phyloP scores from a whole-genome alignment of 2,797 vertebrate species.

The Percopsis omiscomaycus region DNA sequence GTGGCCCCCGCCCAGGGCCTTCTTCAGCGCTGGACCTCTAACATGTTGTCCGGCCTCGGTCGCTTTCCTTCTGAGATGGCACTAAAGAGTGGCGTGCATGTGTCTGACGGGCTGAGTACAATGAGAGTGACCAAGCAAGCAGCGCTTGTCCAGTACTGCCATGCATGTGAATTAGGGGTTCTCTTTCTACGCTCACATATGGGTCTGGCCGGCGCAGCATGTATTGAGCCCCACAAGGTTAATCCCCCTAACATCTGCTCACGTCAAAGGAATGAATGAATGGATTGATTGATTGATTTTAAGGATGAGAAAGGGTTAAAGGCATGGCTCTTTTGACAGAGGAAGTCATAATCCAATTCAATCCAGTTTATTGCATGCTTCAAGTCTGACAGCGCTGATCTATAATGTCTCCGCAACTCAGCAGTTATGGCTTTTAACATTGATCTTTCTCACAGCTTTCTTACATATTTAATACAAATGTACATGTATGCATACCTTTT shows the following conservation, averaged over 20 bases:
- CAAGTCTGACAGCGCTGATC: conserved; percentile 38
- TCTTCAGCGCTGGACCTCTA: conserved; percentile 1
- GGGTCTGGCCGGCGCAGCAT: conserved; percentile 46
- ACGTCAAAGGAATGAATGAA: conserved; percentile 32
- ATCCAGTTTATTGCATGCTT: conserved; percentile 59
- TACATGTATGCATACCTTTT: conserved; percentile 16
- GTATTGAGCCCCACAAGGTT: conserved; percentile 35
- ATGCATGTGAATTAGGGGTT: conserved; percentile 43
- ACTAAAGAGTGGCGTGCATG: conserved; percentile 61
- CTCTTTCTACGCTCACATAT: conserved; percentile 19
- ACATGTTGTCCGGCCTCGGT: conserved; percentile 45
- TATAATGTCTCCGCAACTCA: conserved; percentile 25
- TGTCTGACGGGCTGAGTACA: conserved; percentile 18
- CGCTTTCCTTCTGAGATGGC: conserved; percentile 54
- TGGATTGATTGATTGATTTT: conserved; percentile 1
- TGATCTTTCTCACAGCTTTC: conserved; percentile 24
- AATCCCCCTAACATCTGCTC: conserved; percentile 50
- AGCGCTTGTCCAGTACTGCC: conserved; percentile 23
- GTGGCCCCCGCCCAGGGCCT: conserved; percentile 32
- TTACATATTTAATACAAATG: conserved; percentile 6
- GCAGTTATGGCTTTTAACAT: conserved; percentile 48
- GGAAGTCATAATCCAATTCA: conserved; percentile 40
- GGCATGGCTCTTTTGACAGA: conserved; percentile 33
- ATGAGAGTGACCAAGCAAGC: conserved; percentile 28
- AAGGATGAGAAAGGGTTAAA: conserved; percentile 15